phyloP scores from a whole-genome alignment of 2,797 vertebrate species.

The Eospalax fontanierii region DNA sequence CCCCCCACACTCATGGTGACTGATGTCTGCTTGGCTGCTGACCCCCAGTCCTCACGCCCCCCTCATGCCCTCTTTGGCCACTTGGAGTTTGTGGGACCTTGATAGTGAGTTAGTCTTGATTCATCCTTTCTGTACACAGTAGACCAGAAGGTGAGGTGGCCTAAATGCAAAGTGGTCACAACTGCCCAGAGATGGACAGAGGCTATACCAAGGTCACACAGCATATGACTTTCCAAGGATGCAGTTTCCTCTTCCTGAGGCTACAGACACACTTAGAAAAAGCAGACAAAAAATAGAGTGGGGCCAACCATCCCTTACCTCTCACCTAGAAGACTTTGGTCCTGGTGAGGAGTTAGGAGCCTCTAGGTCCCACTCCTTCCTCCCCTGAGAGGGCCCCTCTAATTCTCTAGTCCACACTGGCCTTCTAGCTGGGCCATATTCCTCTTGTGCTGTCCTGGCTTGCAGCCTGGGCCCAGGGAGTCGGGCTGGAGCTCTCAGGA shows the following conservation, averaged over 20 bases:
- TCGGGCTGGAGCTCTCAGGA: background rate
- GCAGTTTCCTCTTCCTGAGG: background rate
- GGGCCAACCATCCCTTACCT: background rate
- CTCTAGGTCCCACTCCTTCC: background rate
- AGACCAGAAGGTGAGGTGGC: background rate
- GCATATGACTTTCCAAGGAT: background rate
- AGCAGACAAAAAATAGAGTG: background rate
- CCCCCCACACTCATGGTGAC: slow-evolving; percentile 81
- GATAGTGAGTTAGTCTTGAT: background rate
- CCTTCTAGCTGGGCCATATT: background rate
- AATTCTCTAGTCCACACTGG: background rate
- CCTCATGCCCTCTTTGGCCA: background rate
- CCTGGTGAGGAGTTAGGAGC: background rate
- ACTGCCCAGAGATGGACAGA: background rate
- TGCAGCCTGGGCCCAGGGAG: background rate
- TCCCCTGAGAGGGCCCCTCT: background rate
- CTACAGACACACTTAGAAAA: background rate
- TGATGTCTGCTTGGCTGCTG: slow-evolving; percentile 68
- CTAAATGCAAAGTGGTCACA: background rate
- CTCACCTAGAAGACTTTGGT: background rate
- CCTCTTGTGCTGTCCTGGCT: background rate
- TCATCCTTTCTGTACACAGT: background rate
- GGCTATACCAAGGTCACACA: background rate
- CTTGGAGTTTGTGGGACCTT: background rate
- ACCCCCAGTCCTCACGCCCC: slow-evolving; percentile 73